A percentile compares a stretch with the other conserved stretches of the same genome.
Evolutionary conservation across 2,888 invertebrate species (phyloP).

Genomic region (Listrodromus nycthemerus): DNA sequence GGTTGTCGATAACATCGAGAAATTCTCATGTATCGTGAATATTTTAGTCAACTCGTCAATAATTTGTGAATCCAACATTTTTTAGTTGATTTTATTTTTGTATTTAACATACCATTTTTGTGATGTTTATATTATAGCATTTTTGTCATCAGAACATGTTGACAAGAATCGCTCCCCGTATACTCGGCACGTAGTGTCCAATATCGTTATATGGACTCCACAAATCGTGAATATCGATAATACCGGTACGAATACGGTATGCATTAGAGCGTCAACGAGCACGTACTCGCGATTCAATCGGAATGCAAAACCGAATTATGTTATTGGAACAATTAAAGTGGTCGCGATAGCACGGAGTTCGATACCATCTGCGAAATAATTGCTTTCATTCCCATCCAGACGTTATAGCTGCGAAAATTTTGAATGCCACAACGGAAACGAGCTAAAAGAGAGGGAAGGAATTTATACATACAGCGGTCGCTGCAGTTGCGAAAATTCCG

Average conservation of each 20-base stretch:
- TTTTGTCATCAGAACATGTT: neutral
- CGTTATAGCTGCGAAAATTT: neutral
- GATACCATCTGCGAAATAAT: neutral
- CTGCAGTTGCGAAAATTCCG: neutral
- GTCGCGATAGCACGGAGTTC: no score
- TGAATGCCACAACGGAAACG: neutral
- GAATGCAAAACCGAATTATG: conserved; percentile 7
- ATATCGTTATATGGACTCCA: neutral
- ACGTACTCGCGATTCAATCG: conserved; percentile 4
- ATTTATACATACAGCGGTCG: neutral
- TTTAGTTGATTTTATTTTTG: neutral
- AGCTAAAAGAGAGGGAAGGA: no score
- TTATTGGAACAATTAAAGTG: neutral
- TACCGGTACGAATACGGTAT: neutral
- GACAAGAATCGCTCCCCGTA: neutral
- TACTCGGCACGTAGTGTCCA: no score
- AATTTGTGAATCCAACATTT: neutral
- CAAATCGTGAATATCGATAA: conserved; percentile 4
- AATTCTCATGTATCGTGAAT: neutral
- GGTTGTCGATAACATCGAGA: neutral
- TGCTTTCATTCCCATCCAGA: neutral
- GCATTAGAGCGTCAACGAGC: neutral
- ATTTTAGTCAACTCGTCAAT: neutral
- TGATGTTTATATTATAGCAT: neutral
- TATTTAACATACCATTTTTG: neutral